Percentiles rank a stretch among this genome's conserved stretches.
phyloP scores from a whole-genome alignment of 2,113 vertebrate species.

The Chaetodon auriga region DNA sequence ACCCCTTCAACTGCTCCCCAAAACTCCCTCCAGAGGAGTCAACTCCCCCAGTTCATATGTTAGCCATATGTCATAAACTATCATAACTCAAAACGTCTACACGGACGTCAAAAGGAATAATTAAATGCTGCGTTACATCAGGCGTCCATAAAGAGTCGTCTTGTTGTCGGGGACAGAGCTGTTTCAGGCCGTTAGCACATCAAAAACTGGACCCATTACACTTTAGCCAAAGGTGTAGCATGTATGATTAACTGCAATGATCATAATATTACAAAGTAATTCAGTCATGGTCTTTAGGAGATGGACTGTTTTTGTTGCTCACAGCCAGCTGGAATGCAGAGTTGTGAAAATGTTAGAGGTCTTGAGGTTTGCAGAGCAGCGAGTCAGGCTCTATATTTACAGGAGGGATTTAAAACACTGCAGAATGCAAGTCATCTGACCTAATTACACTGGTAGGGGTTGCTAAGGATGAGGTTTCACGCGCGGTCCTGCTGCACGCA shows the following conservation, averaged over 20 bases:
- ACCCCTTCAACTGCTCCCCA: neutral
- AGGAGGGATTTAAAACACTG: slow-evolving; percentile 70
- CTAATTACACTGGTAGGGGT: slow-evolving; percentile 71
- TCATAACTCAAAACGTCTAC: slow-evolving; percentile 4
- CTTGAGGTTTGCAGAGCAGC: slow-evolving; percentile 65
- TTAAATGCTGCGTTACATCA: slow-evolving; percentile 10
- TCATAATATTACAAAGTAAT: neutral
- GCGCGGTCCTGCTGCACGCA: slow-evolving; percentile 20
- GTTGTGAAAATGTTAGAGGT: slow-evolving; percentile 63
- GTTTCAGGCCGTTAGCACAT: neutral
- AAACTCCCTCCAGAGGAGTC: slow-evolving; percentile 3
- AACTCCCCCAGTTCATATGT: slow-evolving; percentile 8
- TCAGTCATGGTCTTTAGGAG: neutral
- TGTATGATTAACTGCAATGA: neutral
- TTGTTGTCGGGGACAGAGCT: neutral
- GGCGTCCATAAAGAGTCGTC: neutral
- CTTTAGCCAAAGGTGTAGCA: neutral
- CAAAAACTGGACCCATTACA: neutral
- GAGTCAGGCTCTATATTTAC: slow-evolving; percentile 72
- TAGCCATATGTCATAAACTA: slow-evolving; percentile 28
- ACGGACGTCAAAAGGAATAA: slow-evolving; percentile 3
- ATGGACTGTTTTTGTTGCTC: slow-evolving; percentile 37
- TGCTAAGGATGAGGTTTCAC: slow-evolving; percentile 74
- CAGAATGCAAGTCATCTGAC: slow-evolving; percentile 79
- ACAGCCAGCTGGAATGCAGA: slow-evolving; percentile 44